Evolutionary conservation across 2,888 invertebrate genomes (phyloP).

Genomic region (Cerastoderma edule): DNA sequence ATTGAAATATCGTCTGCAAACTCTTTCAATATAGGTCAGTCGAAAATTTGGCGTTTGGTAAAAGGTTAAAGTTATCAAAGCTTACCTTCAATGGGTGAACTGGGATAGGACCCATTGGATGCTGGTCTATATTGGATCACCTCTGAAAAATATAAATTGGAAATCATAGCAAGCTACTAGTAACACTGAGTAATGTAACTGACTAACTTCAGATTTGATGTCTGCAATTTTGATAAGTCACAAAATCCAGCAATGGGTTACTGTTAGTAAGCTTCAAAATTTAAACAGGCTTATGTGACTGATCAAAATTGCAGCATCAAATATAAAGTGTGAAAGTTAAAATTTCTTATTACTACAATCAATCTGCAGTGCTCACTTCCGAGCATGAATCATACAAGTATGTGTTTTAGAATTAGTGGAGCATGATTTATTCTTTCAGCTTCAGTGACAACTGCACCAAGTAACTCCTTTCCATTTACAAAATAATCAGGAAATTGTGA

Average conservation of each 20-base stretch:
- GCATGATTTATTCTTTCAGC: no score
- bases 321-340: not conserved
- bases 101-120: slow-evolving; percentile 48
- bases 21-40: not conserved
- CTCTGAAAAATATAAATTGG: slow-evolving; percentile 44
- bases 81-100: slow-evolving; percentile 40
- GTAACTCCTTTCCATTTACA: no score
- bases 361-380: no score
- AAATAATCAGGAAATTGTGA: no score
- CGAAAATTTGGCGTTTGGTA: not conserved
- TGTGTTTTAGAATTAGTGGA: no score
- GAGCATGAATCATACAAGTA: no score
- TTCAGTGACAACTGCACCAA: no score
- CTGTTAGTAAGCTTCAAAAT: not conserved
- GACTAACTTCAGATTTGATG: slow-evolving; percentile 2
- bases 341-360: no score
- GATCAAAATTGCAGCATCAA: not conserved
- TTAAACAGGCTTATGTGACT: no score
- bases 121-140: slow-evolving; percentile 59
- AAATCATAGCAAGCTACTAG: not conserved
- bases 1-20: not conserved
- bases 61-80: slow-evolving; percentile 13
- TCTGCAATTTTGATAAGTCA: slow-evolving; percentile 8
- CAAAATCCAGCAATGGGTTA: not conserved
- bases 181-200: no score